Conservation (phyloP, 2,797 vertebrate genomes). For the Enteromius afrohamiltoni region DNA sequence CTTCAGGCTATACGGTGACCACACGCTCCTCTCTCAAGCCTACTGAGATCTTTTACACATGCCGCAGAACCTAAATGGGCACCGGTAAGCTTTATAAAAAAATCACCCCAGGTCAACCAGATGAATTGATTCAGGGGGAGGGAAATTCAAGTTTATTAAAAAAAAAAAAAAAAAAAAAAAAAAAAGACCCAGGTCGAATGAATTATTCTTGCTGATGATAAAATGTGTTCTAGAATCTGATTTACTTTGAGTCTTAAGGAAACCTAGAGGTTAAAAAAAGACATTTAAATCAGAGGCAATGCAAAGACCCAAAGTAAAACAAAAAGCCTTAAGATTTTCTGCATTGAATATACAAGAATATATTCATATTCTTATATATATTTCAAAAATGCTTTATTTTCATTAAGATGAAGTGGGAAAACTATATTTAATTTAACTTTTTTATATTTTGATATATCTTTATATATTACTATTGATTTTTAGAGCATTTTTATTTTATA, state of each 20-base stretch:
- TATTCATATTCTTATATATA: not conserved
- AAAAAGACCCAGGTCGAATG: slow-evolving; percentile 22
- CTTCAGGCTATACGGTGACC: slow-evolving; percentile 47
- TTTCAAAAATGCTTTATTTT: not conserved
- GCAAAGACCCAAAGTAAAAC: not conserved
- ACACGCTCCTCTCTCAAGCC: slow-evolving; percentile 51
- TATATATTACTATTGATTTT: not conserved
- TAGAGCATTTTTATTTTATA: not conserved
- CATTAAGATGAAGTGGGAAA: not conserved
- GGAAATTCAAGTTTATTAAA: slow-evolving; percentile 30
- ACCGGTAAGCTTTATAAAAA: slow-evolving; percentile 44
- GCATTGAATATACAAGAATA: not conserved
- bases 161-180: not conserved
- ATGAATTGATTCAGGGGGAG: slow-evolving; percentile 10
- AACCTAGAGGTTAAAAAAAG: not conserved
- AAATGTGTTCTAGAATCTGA: slow-evolving; percentile 24
- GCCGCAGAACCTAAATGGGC: slow-evolving; percentile 25
- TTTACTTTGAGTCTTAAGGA: not conserved
- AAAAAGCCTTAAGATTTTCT: not conserved
- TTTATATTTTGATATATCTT: not conserved
- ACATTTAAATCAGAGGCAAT: not conserved
- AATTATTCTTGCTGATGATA: slow-evolving; percentile 29
- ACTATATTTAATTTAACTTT: not conserved
- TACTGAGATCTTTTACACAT: slow-evolving; percentile 43
- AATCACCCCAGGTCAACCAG: slow-evolving; percentile 41